phyloP scores from a whole-genome alignment of 1,140 invertebrate genomes.

The Drosophila busckii region DNA sequence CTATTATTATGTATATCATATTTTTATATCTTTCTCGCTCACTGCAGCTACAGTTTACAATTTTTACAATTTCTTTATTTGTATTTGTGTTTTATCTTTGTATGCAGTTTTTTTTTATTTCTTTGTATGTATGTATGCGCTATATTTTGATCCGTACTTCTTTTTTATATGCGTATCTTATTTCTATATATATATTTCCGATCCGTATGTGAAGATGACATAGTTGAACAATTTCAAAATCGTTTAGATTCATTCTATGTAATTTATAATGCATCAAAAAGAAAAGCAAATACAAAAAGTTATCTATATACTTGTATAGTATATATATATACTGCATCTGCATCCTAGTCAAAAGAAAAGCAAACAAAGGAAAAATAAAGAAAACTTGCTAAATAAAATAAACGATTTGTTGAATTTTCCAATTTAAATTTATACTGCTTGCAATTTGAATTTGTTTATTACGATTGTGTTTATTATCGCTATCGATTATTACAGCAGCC shows the following conservation, averaged over 20 bases:
- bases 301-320: conserved; percentile 37
- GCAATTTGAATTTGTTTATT: no score
- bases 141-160: no score
- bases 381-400: conserved; percentile 42
- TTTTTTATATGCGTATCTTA: conserved; percentile 8
- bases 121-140: conserved; percentile 29
- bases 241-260: conserved; percentile 36
- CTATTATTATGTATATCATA: conserved; percentile 27
- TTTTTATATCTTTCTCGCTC: no score
- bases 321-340: conserved; percentile 36
- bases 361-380: conserved; percentile 48
- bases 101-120: conserved; percentile 6
- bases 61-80: conserved; percentile 6
- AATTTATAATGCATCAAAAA: conserved; percentile 47
- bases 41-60: no score
- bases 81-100: conserved; percentile 11
- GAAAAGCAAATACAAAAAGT: conserved; percentile 36
- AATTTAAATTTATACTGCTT: conserved; percentile 17
- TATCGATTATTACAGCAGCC: no score
- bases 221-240: conserved; percentile 35
- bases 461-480: no score
- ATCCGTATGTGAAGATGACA: conserved; percentile 32
- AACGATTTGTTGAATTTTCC: no score
- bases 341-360: conserved; percentile 52
- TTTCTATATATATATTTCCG: conserved; percentile 12